Percentiles rank a stretch among this genome's conserved stretches.
Conservation (phyloP, 2,113 vertebrate genomes). For the Origma solitaria region DNA sequence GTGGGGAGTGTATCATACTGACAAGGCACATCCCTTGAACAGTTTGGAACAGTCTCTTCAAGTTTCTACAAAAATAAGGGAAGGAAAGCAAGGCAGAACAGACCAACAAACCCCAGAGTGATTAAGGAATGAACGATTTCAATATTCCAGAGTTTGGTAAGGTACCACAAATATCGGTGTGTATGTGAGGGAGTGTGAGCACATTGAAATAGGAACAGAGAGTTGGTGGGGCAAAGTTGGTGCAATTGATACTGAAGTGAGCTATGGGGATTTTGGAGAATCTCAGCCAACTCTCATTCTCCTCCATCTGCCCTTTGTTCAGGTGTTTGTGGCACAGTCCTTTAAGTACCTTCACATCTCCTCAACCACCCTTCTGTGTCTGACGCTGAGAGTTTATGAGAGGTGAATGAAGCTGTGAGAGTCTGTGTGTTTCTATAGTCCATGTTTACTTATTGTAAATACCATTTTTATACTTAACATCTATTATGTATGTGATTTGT, state of each 20-base stretch:
- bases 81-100: background rate
- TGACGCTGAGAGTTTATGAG: background rate
- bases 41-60: background rate
- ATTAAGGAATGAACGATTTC: conserved; percentile 17
- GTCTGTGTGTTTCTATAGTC: conserved; percentile 50
- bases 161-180: conserved; percentile 26
- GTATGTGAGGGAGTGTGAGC: background rate
- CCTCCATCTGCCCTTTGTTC: conserved; percentile 1
- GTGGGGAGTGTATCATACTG: background rate
- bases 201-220: background rate
- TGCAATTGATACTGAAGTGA: background rate
- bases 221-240: background rate
- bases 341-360: background rate
- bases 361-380: background rate
- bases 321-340: conserved; percentile 5
- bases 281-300: background rate
- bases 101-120: background rate
- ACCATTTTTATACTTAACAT: conserved; percentile 78
- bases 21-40: background rate
- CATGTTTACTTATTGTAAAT: conserved; percentile 81
- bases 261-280: background rate
- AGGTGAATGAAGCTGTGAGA: conserved; percentile 2
- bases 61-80: conserved; percentile 49
- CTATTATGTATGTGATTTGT: conserved; percentile 75
- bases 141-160: conserved; percentile 42